Percentiles rank a stretch among this genome's conserved stretches.
These are phyloP conservation scores for Geodia barretti DNA, from an alignment of 37 sponge, comb jelly and placozoan species.

Conservation along the genomic window DNA sequence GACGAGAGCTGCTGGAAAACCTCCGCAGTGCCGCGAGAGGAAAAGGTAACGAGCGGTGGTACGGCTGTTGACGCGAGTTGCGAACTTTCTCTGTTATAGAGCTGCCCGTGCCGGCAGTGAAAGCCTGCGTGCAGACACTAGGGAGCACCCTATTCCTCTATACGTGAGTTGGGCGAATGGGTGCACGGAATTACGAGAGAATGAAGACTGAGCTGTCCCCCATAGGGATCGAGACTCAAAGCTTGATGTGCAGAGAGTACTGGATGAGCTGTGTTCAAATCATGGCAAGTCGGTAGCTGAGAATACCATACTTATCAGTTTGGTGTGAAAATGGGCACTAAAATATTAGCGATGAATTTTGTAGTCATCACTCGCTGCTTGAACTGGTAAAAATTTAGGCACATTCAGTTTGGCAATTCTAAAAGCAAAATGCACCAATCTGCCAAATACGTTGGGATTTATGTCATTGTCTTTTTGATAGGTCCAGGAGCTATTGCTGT, in stretches of 20 bases:
- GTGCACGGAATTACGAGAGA: not conserved
- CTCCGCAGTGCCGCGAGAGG: not conserved
- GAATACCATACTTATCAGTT: no score
- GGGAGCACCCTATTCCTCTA: slow-evolving; percentile 16
- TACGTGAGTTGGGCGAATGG: not conserved
- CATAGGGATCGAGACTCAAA: slow-evolving; percentile 14
- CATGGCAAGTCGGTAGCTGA: not conserved
- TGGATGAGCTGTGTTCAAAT: slow-evolving; percentile 1
- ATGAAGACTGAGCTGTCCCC: not conserved
- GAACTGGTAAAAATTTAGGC: no score
- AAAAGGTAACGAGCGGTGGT: not conserved
- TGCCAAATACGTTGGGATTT: no score
- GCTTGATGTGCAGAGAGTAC: not conserved
- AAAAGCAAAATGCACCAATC: no score
- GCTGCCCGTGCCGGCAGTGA: slow-evolving; percentile 11
- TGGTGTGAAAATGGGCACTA: no score
- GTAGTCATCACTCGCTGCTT: no score
- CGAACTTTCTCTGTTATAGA: not conserved
- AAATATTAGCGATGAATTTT: no score
- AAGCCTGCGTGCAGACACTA: not conserved
- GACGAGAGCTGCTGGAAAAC: slow-evolving; percentile 7
- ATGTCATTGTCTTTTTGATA: no score
- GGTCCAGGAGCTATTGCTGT: not conserved
- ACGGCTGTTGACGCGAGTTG: not conserved
- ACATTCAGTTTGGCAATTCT: no score